Evolutionary conservation across 2,797 vertebrate species (phyloP).

Genomic region (Sandelia bainsii): DNA sequence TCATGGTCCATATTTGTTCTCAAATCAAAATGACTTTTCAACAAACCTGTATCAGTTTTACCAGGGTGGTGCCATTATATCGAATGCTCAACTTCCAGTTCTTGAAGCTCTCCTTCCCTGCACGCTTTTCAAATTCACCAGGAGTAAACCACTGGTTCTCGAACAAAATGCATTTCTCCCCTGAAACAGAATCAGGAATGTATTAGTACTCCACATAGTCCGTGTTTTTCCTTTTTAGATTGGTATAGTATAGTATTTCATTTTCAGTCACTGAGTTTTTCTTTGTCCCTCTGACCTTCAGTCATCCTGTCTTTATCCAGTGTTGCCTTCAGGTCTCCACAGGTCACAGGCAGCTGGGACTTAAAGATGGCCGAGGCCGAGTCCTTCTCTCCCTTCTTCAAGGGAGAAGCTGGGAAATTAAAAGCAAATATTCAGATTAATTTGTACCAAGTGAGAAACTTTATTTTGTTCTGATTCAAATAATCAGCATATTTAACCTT

Average conservation of each 20-base stretch:
- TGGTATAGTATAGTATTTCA: too few species aligned
- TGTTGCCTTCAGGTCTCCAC: conserved; percentile 48
- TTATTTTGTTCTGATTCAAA: background rate
- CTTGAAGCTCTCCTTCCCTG: conserved; percentile 52
- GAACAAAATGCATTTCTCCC: conserved; percentile 67
- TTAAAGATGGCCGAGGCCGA: conserved; percentile 75
- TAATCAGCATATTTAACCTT: too few species aligned
- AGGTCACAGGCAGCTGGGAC: conserved; percentile 74
- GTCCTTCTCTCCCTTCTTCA: conserved; percentile 63
- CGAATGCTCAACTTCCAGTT: conserved; percentile 82
- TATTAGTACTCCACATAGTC: background rate
- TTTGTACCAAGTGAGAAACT: background rate
- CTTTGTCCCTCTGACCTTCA: conserved; percentile 62
- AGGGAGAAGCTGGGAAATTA: conserved; percentile 60
- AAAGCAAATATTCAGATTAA: background rate
- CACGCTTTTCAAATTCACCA: conserved; percentile 69
- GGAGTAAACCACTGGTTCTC: conserved; percentile 69
- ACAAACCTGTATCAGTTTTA: conserved; percentile 74
- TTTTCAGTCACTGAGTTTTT: background rate
- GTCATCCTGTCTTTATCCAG: conserved; percentile 68
- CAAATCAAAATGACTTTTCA: background rate
- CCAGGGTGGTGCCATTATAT: conserved; percentile 52
- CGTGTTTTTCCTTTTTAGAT: too few species aligned
- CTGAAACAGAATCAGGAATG: conserved; percentile 52
- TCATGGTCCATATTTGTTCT: background rate